Base-by-base conservation (phyloP, 1,140 invertebrate genomes). In the Papilio helenus region DNA sequence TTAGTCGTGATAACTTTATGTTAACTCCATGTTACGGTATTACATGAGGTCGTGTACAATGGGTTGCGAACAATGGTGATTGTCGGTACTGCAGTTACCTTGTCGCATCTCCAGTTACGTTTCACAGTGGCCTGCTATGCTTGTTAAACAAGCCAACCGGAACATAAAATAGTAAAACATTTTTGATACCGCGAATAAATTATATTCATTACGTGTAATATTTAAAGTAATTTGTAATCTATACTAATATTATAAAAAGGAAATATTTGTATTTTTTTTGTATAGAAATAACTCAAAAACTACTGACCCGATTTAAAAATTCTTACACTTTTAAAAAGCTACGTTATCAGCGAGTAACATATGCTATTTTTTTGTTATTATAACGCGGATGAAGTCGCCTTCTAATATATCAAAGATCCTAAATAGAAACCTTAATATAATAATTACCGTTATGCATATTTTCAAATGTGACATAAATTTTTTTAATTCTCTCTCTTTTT, bases 381-480 rank as follows among this genome's bases (percentile, higher is more conserved):
- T n/a, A n/a, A n/a, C n/a, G n/a, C n/a, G n/a, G n/a, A n/a, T n/a
- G n/a, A n/a, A n/a, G n/a, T n/a, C n/a, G n/a, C n/a, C n/a, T n/a
- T n/a, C n/a, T n/a, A 23, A 42, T 71, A n/a, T 23, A 20, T 72
- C 49, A 46, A 49, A 42, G 61, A 78, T 18, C 10, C 12, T 14
- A 46, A 46, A 46, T 55, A 49, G 10, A 26, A 46, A 51, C 12
- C 8, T 49, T 34, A 18, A 44, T 29, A 29, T 46, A 18, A 78
- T 39, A 68, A 42, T 82, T 71, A 72, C 72, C 61, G 14, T 20
- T 76, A 80, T n/a, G 74, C 84, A 85, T 76, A 72, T 73, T 78
- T 84, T 76, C 12, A 85, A 58, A 79, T 88, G 86, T 46, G n/a
- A 12, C 9, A 81, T 46, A 49, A 85, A 86, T 12, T 77, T 80